These are phyloP conservation scores for Drosophila varians DNA, from an alignment of 1,140 invertebrate genomes.

Conservation along the genomic window DNA sequence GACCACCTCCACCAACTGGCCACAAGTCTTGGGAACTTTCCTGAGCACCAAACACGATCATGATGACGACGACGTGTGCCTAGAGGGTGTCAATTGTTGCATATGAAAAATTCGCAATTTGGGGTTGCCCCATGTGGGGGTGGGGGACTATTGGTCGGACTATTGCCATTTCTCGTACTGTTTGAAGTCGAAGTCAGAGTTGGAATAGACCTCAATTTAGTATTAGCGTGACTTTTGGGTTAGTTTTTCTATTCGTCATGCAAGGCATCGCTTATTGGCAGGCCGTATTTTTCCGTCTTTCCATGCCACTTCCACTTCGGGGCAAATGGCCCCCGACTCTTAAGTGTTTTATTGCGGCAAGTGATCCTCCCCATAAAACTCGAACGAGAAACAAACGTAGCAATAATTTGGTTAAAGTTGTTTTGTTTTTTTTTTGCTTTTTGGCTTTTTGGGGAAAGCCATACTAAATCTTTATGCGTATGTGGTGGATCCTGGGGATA, in stretches of 20 bases:
- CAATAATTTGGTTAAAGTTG: neutral
- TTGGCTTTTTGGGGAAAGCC: too few relatives aligned
- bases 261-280: constrained; percentile 72
- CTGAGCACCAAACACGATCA: constrained; percentile 41
- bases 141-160: constrained; percentile 10
- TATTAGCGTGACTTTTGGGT: constrained; percentile 81
- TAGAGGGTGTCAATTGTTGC: constrained; percentile 81
- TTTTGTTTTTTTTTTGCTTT: too few relatives aligned
- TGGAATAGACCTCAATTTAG: constrained; percentile 71
- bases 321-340: constrained; percentile 54
- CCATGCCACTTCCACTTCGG: constrained; percentile 27
- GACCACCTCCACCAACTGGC: constrained; percentile 17
- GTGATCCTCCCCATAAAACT: constrained; percentile 70
- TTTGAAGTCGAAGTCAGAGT: constrained; percentile 41
- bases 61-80: constrained; percentile 70
- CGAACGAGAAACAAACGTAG: constrained; percentile 18
- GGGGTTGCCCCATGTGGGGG: constrained; percentile 57
- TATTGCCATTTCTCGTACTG: neutral
- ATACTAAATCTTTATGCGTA: constrained; percentile 28
- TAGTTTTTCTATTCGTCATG: constrained; percentile 81
- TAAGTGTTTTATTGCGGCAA: constrained; percentile 76
- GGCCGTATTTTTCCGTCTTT: constrained; percentile 33
- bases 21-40: constrained; percentile 66
- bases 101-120: constrained; percentile 70
- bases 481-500: too few relatives aligned